Conservation (phyloP, 1,140 invertebrate genomes). For the Gonatopus flavifemur region DNA sequence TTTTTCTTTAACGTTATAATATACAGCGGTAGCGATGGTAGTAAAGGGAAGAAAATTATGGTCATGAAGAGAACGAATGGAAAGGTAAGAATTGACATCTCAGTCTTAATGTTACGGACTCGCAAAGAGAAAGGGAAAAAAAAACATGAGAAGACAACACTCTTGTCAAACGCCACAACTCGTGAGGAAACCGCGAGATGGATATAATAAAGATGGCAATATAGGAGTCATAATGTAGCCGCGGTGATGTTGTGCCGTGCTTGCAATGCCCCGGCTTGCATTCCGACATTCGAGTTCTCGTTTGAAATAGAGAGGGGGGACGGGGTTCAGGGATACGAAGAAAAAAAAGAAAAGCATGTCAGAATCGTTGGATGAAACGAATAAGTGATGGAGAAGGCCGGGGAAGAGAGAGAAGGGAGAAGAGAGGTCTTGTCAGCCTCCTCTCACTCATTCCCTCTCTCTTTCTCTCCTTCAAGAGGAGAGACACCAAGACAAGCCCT, state of each 20-base stretch:
- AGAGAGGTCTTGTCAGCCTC: slow-evolving; percentile 49
- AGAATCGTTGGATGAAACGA: slow-evolving; percentile 19
- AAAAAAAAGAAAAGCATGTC: slow-evolving; percentile 20
- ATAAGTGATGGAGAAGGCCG: slow-evolving; percentile 14
- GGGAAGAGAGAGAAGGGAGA: slow-evolving; percentile 15
- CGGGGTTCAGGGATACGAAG: slow-evolving; percentile 11
- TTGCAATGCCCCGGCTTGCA: slow-evolving; percentile 40
- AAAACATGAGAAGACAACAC: slow-evolving; percentile 22
- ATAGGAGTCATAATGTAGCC: slow-evolving; percentile 58
- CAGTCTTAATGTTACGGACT: no score
- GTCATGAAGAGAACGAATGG: no score
- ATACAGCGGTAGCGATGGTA: not conserved
- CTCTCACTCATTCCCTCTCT: slow-evolving; percentile 55
- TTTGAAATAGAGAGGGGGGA: not conserved
- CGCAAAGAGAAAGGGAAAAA: slow-evolving; percentile 1
- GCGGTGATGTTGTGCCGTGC: no score
- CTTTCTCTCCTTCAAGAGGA: no score
- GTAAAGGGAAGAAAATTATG: not conserved
- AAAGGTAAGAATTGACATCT: no score
- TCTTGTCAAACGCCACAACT: slow-evolving; percentile 43
- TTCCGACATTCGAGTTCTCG: slow-evolving; percentile 45
- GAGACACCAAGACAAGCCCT: slow-evolving; percentile 54
- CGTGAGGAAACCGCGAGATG: slow-evolving; percentile 31
- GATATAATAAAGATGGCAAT: slow-evolving; percentile 58
- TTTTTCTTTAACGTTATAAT: no score